Percentiles rank a stretch among this genome's conserved stretches.
Evolutionary conservation across 2,797 vertebrate genomes (phyloP).

Genomic region (Leuciscus waleckii): DNA sequence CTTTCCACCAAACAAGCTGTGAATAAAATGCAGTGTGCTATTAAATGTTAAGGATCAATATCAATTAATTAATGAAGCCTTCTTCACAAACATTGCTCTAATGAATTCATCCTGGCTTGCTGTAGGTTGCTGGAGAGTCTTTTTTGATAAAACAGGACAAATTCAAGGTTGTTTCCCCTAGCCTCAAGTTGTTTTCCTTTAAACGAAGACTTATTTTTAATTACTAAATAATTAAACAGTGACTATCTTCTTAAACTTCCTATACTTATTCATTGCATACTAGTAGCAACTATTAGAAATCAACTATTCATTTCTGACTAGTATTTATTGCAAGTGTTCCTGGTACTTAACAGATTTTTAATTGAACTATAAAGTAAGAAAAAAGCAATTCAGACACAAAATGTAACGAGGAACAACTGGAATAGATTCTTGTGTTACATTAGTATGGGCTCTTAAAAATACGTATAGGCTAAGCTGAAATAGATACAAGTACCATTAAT

Average conservation of each 20-base stretch:
- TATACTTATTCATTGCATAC: too few relatives aligned
- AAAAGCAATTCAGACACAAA: background rate
- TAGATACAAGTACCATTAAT: background rate
- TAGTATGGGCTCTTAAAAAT: background rate
- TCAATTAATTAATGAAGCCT: conserved; percentile 46
- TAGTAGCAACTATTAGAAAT: background rate
- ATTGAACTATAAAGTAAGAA: background rate
- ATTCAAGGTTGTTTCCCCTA: background rate
- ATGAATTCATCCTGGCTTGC: conserved; percentile 21
- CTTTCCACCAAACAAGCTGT: conserved; percentile 55
- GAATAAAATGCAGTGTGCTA: conserved; percentile 41
- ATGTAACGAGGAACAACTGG: background rate
- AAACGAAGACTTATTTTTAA: background rate
- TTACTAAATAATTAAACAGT: background rate
- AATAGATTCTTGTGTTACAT: background rate
- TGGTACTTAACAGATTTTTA: background rate
- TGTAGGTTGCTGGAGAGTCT: background rate
- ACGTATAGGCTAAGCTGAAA: background rate
- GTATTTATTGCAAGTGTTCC: too few relatives aligned
- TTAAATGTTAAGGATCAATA: conserved; percentile 19
- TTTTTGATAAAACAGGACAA: background rate
- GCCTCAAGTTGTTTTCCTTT: background rate
- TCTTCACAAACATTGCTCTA: conserved; percentile 21
- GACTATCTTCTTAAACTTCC: background rate
- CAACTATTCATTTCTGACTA: background rate